A percentile compares a stretch with the other conserved stretches of the same genome.
Conservation (phyloP, 2,888 invertebrate genomes). For the Tetragnatha montana region DNA sequence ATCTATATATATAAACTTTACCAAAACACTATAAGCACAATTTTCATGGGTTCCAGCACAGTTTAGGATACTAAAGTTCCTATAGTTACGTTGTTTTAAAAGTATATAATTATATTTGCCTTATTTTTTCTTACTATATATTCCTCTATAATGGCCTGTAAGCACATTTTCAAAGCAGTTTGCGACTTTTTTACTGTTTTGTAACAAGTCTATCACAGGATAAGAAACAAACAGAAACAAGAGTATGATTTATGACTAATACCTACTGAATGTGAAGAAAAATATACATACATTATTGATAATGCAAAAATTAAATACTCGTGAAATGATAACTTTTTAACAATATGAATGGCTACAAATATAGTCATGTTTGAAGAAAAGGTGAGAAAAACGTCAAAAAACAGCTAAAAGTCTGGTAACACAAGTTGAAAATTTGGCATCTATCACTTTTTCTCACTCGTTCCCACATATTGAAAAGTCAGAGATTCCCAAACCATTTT, state of each 20-base stretch:
- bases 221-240: constrained; percentile 13
- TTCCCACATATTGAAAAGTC: neutral
- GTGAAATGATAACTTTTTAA: constrained; percentile 53
- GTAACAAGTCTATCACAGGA: constrained; percentile 42
- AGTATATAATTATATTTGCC: neutral
- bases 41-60: neutral
- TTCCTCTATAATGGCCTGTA: neutral
- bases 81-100: neutral
- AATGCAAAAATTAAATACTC: constrained; percentile 39
- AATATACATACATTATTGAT: constrained; percentile 29
- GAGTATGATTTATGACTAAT: constrained; percentile 6
- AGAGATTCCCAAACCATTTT: constrained; percentile 16
- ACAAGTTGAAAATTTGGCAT: constrained; percentile 59
- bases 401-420: constrained; percentile 30
- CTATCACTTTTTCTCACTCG: constrained; percentile 49
- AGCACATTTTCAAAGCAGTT: constrained; percentile 24
- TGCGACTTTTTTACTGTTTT: constrained; percentile 23
- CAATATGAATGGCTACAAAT: neutral
- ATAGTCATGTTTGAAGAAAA: constrained; percentile 20
- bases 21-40: neutral
- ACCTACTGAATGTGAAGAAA: constrained; percentile 10
- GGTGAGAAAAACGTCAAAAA: constrained; percentile 1
- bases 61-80: neutral
- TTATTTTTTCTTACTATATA: too few species aligned
- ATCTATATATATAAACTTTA: neutral